phyloP scores from a whole-genome alignment of 2,888 invertebrate genomes.

The Cosmopolites sordidus region DNA sequence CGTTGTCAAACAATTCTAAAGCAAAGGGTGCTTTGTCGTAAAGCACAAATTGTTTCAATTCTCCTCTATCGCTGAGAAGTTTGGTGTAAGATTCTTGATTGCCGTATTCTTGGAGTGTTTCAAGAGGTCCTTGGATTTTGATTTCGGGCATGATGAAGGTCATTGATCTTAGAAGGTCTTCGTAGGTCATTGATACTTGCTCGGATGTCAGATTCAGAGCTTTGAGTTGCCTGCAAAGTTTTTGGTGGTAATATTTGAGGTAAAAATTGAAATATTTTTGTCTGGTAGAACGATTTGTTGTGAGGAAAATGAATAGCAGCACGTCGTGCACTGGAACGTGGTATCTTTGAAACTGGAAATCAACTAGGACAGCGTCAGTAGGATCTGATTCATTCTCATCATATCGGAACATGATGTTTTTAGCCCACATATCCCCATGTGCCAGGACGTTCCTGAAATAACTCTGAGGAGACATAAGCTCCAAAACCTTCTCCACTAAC shows the following conservation, averaged over 20 bases:
- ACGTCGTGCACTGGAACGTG: conserved; percentile 24
- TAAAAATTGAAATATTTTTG: conserved; percentile 19
- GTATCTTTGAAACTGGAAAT: conserved; percentile 23
- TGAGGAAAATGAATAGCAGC: conserved; percentile 23
- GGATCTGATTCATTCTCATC: conserved; percentile 10
- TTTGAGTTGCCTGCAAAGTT: conserved; percentile 10
- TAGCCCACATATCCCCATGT: conserved; percentile 26
- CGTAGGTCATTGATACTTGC: conserved; percentile 16
- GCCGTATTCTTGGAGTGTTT: conserved; percentile 21
- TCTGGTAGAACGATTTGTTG: conserved; percentile 19
- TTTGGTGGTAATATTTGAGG: conserved; percentile 22
- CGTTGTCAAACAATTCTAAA: conserved; percentile 21
- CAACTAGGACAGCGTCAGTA: conserved; percentile 16
- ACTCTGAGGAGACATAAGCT: conserved; percentile 20
- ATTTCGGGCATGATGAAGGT: conserved; percentile 24
- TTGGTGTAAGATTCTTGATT: conserved; percentile 20
- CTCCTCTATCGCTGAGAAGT: conserved; percentile 18
- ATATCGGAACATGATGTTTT: conserved; percentile 27
- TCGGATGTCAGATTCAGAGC: conserved; percentile 9
- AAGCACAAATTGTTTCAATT: conserved; percentile 22
- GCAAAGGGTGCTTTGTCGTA: conserved; percentile 23
- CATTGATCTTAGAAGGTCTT: conserved; percentile 21
- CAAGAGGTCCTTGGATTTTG: conserved; percentile 22
- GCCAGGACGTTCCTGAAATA: conserved; percentile 21
- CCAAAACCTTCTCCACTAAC: conserved; percentile 16